A percentile compares a stretch with the other conserved stretches of the same genome.
phyloP scores from a whole-genome alignment of 1,140 invertebrate species.

The Leptinotarsa undecemlineata region DNA sequence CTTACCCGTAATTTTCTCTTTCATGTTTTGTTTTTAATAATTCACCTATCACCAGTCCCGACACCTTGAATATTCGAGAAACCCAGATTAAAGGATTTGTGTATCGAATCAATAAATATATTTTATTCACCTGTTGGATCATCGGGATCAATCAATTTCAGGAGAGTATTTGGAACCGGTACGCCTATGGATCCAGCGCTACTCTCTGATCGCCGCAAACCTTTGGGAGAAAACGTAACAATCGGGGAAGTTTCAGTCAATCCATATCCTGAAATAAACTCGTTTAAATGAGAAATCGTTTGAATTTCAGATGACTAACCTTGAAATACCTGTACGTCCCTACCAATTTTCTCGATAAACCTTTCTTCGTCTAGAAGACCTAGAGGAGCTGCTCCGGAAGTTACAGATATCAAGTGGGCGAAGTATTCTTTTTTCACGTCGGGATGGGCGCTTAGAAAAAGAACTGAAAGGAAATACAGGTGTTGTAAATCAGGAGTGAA shows the following conservation, averaged over 20 bases:
- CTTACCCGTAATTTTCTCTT: no score
- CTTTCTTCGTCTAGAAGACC: slow-evolving; percentile 63
- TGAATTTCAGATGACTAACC: slow-evolving; percentile 43
- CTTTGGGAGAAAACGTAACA: slow-evolving; percentile 48
- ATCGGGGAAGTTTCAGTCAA: slow-evolving; percentile 67
- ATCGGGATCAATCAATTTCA: slow-evolving; percentile 66
- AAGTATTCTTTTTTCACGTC: slow-evolving; percentile 65
- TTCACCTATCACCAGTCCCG: no score
- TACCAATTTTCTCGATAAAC: slow-evolving; percentile 57
- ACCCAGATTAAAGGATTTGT: no score
- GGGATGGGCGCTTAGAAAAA: slow-evolving; percentile 69
- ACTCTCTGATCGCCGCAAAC: slow-evolving; percentile 38
- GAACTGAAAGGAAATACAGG: slow-evolving; percentile 54
- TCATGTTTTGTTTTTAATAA: no score
- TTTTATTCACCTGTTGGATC: slow-evolving; percentile 54
- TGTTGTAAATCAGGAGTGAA: not conserved
- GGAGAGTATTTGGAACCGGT: slow-evolving; percentile 63
- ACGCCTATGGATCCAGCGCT: slow-evolving; percentile 63
- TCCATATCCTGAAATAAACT: slow-evolving; percentile 62
- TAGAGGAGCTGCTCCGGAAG: slow-evolving; percentile 74
- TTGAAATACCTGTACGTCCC: slow-evolving; percentile 53
- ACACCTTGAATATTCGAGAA: no score
- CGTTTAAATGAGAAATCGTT: not conserved
- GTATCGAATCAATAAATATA: no score
- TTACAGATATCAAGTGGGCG: slow-evolving; percentile 58